Evolutionary conservation across 1,140 invertebrate species (phyloP), one percentile per base, ranked within the genome.

Genomic region (Neotoxoptera formosana): DNA sequence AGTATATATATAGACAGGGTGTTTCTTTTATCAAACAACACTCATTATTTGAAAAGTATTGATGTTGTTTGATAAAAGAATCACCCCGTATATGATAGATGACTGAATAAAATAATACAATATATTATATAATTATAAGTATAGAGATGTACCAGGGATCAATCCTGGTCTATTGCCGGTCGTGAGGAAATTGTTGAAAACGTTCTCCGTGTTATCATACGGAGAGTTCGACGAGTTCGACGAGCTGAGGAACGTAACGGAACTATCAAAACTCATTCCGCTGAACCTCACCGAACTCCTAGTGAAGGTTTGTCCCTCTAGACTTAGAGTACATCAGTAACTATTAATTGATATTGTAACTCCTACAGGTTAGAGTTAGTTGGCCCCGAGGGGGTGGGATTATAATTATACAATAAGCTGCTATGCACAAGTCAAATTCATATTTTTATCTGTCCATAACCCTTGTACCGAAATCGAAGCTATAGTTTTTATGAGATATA

Each of bases 181-280:
- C 23, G 67, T 90, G 0, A 88, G 51, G 56, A 89, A 48, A 76
- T 81, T 94, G 30, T 76, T 94, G 87, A 94, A 94, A 86, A 93
- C 94, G 11, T 93, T 94, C 23, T 94, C 94, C 6, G 91, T 94
- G 25, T 93, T 94, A 8, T 91, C 94, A 17, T 94, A 94, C 83
- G 94, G 94, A 0, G 94, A 94, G 90, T 94, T 94, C 86, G 94
- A 94, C 56, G 91, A 93, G 20, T 93, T 94, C 20, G 93, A 94
- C 67, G 91, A 90, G 21, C 9, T 94, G 41, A 21, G 2, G 34
- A 91, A 91, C 45, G 23, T 91, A 34, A 47, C 90, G 45, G 60
- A 91, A 47, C 25, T 91, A 20, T 21, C 56, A 0, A 17, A 47
- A 14, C 60, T 91, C 7, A 23, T 11, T 21, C 1, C 6, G 1